These are phyloP conservation scores for Dufourea novaeangliae DNA, from an alignment of 1,140 invertebrate genomes.

Conservation along the genomic window DNA sequence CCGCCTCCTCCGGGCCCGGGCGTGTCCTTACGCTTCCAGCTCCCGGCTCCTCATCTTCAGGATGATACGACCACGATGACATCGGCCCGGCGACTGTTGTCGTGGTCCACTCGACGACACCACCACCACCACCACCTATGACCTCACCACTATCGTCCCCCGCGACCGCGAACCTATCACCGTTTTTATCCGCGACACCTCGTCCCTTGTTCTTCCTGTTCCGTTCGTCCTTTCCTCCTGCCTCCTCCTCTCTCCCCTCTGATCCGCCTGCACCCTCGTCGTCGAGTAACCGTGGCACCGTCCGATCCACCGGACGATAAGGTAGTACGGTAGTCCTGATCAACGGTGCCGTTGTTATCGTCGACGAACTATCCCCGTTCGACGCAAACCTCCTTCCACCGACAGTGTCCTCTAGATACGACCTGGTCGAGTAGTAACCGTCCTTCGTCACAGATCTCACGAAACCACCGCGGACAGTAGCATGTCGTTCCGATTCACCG, in stretches of 20 bases:
- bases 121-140: slow-evolving; percentile 62
- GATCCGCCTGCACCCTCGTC: slow-evolving; percentile 11
- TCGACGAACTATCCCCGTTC: not conserved
- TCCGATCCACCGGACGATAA: slow-evolving; percentile 14
- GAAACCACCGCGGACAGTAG: not conserved
- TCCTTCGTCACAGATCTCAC: not conserved
- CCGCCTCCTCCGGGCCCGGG: slow-evolving; percentile 61
- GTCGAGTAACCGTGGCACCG: slow-evolving; percentile 30
- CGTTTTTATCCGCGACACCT: slow-evolving; percentile 55
- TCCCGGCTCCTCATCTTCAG: slow-evolving; percentile 72
- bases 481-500: slow-evolving; percentile 7
- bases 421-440: not conserved
- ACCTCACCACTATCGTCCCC: slow-evolving; percentile 59
- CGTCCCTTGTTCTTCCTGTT: slow-evolving; percentile 29
- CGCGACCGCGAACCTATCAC: slow-evolving; percentile 44
- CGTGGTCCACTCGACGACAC: slow-evolving; percentile 71
- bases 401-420: not conserved
- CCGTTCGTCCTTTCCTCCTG: slow-evolving; percentile 19
- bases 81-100: slow-evolving; percentile 77
- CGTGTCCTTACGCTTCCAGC: slow-evolving; percentile 71
- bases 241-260: slow-evolving; percentile 42
- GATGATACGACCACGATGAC: slow-evolving; percentile 75
- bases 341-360: slow-evolving; percentile 26
- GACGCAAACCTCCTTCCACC: not conserved
- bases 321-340: slow-evolving; percentile 19